A percentile compares a stretch with the other conserved stretches of the same genome.
phyloP scores from a whole-genome alignment of 1,140 invertebrate species.

The Drosophila erecta region DNA sequence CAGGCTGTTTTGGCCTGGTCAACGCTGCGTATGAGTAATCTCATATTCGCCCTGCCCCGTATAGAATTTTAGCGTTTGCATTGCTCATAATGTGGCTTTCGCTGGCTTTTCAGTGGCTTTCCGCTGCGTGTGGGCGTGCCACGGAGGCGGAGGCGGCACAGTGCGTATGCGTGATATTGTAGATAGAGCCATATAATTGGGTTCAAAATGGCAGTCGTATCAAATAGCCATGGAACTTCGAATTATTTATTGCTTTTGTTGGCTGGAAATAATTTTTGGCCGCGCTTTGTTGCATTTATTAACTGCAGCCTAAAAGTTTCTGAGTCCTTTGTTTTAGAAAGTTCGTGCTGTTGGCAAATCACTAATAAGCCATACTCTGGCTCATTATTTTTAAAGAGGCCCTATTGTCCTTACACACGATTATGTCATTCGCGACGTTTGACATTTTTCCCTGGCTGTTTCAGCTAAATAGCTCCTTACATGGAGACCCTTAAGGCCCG shows the following conservation, averaged over 20 bases:
- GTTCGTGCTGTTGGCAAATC: neutral
- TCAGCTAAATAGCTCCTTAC: slow-evolving; percentile 26
- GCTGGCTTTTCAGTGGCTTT: neutral
- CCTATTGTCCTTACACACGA: slow-evolving; percentile 10
- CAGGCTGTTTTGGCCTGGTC: slow-evolving; percentile 45
- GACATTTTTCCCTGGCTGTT: slow-evolving; percentile 9
- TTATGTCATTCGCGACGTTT: slow-evolving; percentile 35
- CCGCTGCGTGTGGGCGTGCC: slow-evolving; percentile 10
- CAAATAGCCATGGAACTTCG: neutral
- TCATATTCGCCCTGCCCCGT: slow-evolving; percentile 24
- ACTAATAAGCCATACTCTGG: neutral
- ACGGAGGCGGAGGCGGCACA: slow-evolving; percentile 15
- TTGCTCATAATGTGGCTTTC: slow-evolving; percentile 30
- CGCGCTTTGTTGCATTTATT: neutral
- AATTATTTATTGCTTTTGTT: neutral
- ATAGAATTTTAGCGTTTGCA: slow-evolving; percentile 16
- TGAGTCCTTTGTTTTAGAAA: neutral
- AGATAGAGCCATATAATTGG: no score
- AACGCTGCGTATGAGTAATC: slow-evolving; percentile 65
- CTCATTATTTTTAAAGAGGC: slow-evolving; percentile 6
- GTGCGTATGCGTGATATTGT: slow-evolving; percentile 58
- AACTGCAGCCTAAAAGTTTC: neutral
- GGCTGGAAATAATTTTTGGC: no score
- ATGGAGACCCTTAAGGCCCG: slow-evolving; percentile 43
- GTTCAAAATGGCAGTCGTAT: neutral